phyloP scores from a whole-genome alignment of 2,797 vertebrate species.

The Neomorphus geoffroyi region DNA sequence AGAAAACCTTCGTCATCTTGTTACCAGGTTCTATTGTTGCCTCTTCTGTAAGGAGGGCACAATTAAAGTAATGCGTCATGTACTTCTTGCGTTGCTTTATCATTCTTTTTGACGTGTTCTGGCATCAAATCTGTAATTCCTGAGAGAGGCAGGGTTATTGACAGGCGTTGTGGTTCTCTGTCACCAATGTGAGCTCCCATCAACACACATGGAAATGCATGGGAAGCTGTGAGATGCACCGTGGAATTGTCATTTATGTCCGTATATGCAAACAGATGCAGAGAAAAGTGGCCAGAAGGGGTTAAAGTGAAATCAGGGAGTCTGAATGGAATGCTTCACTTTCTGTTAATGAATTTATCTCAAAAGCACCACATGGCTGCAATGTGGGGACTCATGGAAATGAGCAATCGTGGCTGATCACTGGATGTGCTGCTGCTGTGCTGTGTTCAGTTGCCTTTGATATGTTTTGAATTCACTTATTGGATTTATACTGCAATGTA shows the following conservation, averaged over 20 bases:
- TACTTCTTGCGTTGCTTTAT: background rate
- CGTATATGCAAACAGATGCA: background rate
- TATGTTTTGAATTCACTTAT: background rate
- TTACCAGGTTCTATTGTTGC: background rate
- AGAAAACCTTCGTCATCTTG: background rate
- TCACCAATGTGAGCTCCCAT: background rate
- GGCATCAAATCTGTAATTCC: background rate
- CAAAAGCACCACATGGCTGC: background rate
- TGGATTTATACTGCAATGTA: background rate
- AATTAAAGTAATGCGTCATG: background rate
- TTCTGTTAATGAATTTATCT: background rate
- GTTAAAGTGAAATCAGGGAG: background rate
- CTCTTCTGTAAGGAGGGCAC: background rate
- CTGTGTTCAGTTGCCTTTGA: too few relatives aligned
- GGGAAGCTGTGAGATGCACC: background rate
- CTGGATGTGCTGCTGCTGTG: background rate
- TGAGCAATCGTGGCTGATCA: background rate
- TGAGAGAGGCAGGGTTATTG: background rate
- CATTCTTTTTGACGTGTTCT: background rate
- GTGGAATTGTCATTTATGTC: background rate
- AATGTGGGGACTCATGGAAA: background rate
- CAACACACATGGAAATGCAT: background rate
- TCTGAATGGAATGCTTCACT: background rate
- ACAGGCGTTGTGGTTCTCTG: background rate
- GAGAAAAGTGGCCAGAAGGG: background rate